phyloP scores from a whole-genome alignment of 2,888 invertebrate species.

The Prosopocoilus inquinatus region DNA sequence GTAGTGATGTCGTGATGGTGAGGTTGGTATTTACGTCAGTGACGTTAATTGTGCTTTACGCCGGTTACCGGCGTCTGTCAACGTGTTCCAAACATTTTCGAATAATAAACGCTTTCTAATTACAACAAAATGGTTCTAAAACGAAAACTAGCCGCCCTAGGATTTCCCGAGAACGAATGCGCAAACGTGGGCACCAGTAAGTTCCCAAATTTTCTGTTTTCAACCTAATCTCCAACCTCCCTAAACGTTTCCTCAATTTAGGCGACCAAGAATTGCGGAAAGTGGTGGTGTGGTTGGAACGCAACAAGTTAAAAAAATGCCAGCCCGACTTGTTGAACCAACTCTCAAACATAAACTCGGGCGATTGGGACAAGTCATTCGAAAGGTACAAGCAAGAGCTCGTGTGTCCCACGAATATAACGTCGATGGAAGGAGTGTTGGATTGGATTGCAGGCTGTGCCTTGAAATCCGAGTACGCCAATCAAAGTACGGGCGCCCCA shows the following conservation, averaged over 20 bases:
- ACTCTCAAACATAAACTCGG: conserved; percentile 66
- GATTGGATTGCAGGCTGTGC: conserved; percentile 87
- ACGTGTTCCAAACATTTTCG: too few relatives aligned
- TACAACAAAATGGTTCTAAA: conserved; percentile 62
- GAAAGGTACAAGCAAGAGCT: conserved; percentile 72
- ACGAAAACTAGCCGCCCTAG: conserved; percentile 73
- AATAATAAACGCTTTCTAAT: too few relatives aligned
- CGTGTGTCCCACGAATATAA: conserved; percentile 65
- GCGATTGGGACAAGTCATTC: conserved; percentile 71
- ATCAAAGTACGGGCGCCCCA: conserved; percentile 60
- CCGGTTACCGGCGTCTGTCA: too few relatives aligned
- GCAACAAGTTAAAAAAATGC: conserved; percentile 87
- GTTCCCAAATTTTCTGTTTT: conserved; percentile 5
- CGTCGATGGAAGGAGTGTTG: conserved; percentile 64
- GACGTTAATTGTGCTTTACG: too few relatives aligned
- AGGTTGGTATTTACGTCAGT: too few relatives aligned
- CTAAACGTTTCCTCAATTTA: conserved; percentile 47
- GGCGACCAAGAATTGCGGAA: conserved; percentile 79
- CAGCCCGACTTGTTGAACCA: conserved; percentile 76
- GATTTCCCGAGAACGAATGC: conserved; percentile 71
- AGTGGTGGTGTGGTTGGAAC: conserved; percentile 87
- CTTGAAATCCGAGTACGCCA: conserved; percentile 77
- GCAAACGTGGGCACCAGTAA: conserved; percentile 69
- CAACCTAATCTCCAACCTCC: too few relatives aligned
- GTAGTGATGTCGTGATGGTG: too few relatives aligned